These are phyloP conservation scores for Gymnothorax javanicus DNA, from an alignment of 2,797 vertebrate genomes.

Conservation along the genomic window DNA sequence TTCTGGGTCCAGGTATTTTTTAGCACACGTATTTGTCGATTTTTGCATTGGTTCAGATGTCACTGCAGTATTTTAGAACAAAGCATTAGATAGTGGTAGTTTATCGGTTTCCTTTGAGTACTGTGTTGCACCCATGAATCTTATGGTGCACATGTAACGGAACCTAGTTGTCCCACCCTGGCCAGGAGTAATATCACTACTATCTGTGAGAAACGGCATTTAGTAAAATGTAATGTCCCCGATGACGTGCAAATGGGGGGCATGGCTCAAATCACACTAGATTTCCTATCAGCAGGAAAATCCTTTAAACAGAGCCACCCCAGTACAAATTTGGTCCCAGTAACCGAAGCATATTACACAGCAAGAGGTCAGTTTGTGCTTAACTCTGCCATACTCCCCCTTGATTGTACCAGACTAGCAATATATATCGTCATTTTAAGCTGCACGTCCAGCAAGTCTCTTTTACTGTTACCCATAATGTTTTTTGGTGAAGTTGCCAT, in stretches of 20 bases:
- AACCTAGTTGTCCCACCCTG: neutral
- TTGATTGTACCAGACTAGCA: neutral
- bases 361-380: neutral
- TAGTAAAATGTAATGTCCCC: neutral
- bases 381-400: neutral
- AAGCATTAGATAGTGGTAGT: neutral
- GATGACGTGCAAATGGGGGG: neutral
- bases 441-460: neutral
- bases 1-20: no score
- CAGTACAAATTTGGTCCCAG: neutral
- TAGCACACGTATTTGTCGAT: no score
- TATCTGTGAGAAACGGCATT: neutral
- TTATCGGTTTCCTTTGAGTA: neutral
- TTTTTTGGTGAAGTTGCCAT: neutral
- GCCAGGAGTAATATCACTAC: neutral
- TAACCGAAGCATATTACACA: neutral
- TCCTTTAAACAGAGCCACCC: neutral
- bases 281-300: no score
- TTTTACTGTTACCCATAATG: neutral
- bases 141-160: neutral
- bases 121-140: neutral
- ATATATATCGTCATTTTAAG: neutral
- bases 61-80: neutral
- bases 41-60: neutral
- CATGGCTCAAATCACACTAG: no score